Conservation (phyloP, 2,888 invertebrate genomes). For the Arrhopalites spinosus region DNA sequence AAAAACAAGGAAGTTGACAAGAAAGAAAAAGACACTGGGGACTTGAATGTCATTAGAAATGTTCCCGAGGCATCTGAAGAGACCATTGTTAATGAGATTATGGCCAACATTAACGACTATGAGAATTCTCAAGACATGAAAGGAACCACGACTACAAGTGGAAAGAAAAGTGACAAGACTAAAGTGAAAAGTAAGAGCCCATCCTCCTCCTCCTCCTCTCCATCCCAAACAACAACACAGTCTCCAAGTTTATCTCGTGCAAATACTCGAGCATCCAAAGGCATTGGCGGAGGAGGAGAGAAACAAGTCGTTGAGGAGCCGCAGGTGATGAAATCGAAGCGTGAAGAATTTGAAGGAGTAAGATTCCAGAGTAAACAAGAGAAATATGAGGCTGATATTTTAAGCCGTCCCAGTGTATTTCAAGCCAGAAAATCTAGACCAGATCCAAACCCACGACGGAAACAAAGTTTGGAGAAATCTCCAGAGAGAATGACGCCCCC, state of each 20-base stretch:
- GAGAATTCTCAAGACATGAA: slow-evolving; percentile 25
- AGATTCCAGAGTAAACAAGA: slow-evolving; percentile 35
- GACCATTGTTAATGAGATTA: slow-evolving; percentile 11
- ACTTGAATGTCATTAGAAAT: not conserved
- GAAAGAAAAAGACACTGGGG: not conserved
- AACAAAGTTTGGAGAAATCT: slow-evolving; percentile 42
- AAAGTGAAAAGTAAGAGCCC: not conserved
- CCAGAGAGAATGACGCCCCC: slow-evolving; percentile 41
- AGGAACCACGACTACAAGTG: slow-evolving; percentile 31
- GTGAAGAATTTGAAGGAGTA: not conserved
- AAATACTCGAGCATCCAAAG: slow-evolving; percentile 10
- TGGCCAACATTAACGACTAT: slow-evolving; percentile 23
- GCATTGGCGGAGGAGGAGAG: slow-evolving; percentile 11
- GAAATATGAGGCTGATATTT: slow-evolving; percentile 54
- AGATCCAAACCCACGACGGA: slow-evolving; percentile 45
- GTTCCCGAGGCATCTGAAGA: not conserved
- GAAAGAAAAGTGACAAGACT: slow-evolving; percentile 23
- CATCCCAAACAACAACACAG: not conserved
- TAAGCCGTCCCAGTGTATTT: slow-evolving; percentile 50
- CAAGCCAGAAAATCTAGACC: slow-evolving; percentile 37
- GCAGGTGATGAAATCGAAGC: slow-evolving; percentile 7
- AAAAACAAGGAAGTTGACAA: not conserved
- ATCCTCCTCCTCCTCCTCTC: not conserved
- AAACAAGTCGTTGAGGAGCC: slow-evolving; percentile 23
- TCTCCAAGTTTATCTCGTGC: slow-evolving; percentile 15